Evolutionary conservation across 2,888 invertebrate species (phyloP).

Genomic region (Euclidia mi): DNA sequence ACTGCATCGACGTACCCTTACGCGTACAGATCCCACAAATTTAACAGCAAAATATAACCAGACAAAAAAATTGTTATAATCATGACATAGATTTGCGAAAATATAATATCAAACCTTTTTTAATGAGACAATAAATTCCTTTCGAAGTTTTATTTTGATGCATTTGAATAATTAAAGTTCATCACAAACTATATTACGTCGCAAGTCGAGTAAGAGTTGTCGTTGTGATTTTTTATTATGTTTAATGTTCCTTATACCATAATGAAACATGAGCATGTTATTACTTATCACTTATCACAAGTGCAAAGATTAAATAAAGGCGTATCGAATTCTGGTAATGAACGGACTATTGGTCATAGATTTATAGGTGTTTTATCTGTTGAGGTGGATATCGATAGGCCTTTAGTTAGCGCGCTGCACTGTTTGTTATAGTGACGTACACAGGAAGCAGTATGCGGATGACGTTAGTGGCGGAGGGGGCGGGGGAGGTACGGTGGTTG

Average conservation of each 20-base stretch:
- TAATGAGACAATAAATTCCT: too few relatives aligned
- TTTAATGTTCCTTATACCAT: constrained; percentile 20
- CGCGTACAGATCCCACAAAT: background rate
- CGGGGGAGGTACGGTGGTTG: constrained; percentile 42
- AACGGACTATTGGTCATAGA: background rate
- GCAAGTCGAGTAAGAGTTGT: constrained; percentile 1
- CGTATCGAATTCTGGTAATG: constrained; percentile 1
- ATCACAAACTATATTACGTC: background rate
- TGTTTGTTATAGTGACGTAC: constrained; percentile 36
- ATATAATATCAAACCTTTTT: too few relatives aligned
- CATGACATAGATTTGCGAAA: too few relatives aligned
- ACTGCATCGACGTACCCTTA: constrained; percentile 19
- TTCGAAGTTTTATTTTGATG: too few relatives aligned
- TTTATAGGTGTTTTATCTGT: background rate
- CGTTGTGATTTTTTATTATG: background rate
- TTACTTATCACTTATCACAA: too few relatives aligned
- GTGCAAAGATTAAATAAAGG: constrained; percentile 25
- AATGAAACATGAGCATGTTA: constrained; percentile 32
- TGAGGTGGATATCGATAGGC: background rate
- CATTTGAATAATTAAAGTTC: too few relatives aligned
- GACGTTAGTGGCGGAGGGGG: constrained; percentile 50
- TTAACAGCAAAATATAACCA: too few relatives aligned
- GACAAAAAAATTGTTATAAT: too few relatives aligned
- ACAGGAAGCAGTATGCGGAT: constrained; percentile 66
- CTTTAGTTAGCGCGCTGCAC: constrained; percentile 11